These are phyloP conservation scores for Paralichthys olivaceus DNA, from an alignment of 2,113 vertebrate species.

Conservation along the genomic window DNA sequence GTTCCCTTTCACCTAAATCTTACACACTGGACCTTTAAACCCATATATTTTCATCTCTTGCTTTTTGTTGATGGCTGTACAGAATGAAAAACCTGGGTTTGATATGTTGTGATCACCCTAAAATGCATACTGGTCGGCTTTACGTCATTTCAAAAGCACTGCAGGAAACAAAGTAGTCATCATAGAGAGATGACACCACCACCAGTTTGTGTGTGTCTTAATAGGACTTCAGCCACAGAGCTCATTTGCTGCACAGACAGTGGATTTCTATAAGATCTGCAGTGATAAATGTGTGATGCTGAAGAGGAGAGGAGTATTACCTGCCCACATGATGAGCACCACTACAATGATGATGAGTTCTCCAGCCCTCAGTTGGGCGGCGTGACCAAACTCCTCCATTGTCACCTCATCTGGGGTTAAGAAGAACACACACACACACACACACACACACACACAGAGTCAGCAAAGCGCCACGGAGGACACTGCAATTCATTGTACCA, in stretches of 20 bases:
- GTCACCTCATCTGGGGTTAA: conserved; percentile 89
- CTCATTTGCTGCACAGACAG: conserved; percentile 22
- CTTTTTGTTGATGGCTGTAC: background rate
- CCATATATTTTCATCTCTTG: background rate
- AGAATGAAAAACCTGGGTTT: background rate
- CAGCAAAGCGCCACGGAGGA: conserved; percentile 26
- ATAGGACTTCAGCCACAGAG: conserved; percentile 26
- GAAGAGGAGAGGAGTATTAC: conserved; percentile 75
- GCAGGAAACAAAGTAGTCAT: conserved; percentile 12
- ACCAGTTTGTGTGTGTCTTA: conserved; percentile 13
- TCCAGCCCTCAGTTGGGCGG: conserved; percentile 89
- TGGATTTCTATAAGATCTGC: conserved; percentile 33
- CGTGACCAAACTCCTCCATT: conserved; percentile 90
- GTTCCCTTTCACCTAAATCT: too few relatives aligned
- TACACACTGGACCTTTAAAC: too few relatives aligned
- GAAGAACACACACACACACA: conserved; percentile 22
- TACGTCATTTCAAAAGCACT: conserved; percentile 7
- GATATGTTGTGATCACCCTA: background rate
- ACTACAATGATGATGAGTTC: conserved; percentile 96
- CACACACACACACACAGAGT: conserved; percentile 31
- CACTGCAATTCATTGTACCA: conserved; percentile 20
- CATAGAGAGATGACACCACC: conserved; percentile 17
- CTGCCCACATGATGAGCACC: conserved; percentile 98
- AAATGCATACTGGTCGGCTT: background rate
- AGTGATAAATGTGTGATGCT: conserved; percentile 45